Conservation (phyloP, 2,888 invertebrate species). For the Chloromyia formosa region DNA sequence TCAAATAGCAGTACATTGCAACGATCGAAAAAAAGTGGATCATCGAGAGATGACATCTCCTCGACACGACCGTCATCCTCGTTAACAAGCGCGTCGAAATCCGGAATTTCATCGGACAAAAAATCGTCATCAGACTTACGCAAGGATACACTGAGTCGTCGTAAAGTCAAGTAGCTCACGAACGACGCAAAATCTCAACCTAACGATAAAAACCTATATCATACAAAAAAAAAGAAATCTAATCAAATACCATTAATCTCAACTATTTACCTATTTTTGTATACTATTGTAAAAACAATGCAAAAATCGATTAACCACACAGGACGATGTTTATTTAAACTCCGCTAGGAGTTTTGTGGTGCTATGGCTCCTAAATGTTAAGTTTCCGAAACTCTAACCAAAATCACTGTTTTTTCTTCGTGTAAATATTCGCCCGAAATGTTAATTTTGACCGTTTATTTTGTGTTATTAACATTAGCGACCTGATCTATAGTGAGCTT, state of each 20-base stretch:
- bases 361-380: constrained; percentile 32
- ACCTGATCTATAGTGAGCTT: constrained; percentile 9
- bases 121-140: constrained; percentile 44
- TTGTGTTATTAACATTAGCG: constrained; percentile 36
- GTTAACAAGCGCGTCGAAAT: constrained; percentile 57
- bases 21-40: constrained; percentile 53
- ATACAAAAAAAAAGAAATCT: constrained; percentile 1
- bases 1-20: constrained; percentile 55
- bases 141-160: constrained; percentile 45
- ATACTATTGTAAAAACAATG: constrained; percentile 5
- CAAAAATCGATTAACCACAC: constrained; percentile 1
- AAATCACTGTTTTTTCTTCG: constrained; percentile 16
- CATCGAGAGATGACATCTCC: constrained; percentile 57
- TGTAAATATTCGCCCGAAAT: constrained; percentile 33
- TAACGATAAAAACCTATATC: constrained; percentile 13
- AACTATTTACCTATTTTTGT: constrained; percentile 4
- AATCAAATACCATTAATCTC: constrained; percentile 17
- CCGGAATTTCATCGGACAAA: constrained; percentile 55
- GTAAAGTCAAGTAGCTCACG: constrained; percentile 44
- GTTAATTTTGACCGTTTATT: constrained; percentile 2
- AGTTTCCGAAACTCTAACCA: constrained; percentile 33
- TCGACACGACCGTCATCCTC: constrained; percentile 56
- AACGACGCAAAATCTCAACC: background rate
- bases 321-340: background rate
- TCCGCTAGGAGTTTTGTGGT: background rate